Percentiles rank a stretch among this genome's conserved stretches.
These are phyloP conservation scores for Echinometra lucunter DNA, from an alignment of 53 echinoderm and acorn worm species.

Conservation along the genomic window DNA sequence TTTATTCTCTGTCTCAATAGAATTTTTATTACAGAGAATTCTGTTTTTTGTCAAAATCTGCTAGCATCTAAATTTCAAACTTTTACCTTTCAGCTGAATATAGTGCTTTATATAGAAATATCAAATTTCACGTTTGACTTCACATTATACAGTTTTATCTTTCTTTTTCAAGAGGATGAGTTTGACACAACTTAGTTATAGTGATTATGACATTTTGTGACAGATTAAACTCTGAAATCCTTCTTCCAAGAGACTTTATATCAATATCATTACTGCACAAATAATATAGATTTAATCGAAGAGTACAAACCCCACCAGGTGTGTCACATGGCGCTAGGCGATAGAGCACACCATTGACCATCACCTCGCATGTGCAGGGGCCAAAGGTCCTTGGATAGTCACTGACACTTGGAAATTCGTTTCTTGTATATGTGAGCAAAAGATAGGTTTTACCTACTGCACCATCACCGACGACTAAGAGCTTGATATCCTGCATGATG, in stretches of 20 bases:
- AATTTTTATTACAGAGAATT: too few relatives aligned
- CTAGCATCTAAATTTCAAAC: too few relatives aligned
- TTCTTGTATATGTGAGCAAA: constrained; percentile 83
- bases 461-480: constrained; percentile 82
- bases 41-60: too few relatives aligned
- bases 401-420: constrained; percentile 79
- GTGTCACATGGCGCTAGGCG: constrained; percentile 81
- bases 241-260: not conserved
- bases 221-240: not conserved
- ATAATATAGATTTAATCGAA: not conserved
- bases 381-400: constrained; percentile 87
- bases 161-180: too few relatives aligned
- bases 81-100: too few relatives aligned
- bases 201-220: too few relatives aligned
- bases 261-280: not conserved
- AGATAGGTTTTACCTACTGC: constrained; percentile 91
- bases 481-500: constrained; percentile 59
- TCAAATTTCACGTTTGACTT: too few relatives aligned
- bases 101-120: too few relatives aligned
- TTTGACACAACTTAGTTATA: too few relatives aligned
- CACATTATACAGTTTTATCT: too few relatives aligned
- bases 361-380: constrained; percentile 68
- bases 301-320: constrained; percentile 78
- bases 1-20: too few relatives aligned
- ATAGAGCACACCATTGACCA: constrained; percentile 78